Percentiles rank a stretch among this genome's conserved stretches.
These are phyloP conservation scores for Keiferia lycopersicella DNA, from an alignment of 2,888 invertebrate genomes.

Conservation along the genomic window DNA sequence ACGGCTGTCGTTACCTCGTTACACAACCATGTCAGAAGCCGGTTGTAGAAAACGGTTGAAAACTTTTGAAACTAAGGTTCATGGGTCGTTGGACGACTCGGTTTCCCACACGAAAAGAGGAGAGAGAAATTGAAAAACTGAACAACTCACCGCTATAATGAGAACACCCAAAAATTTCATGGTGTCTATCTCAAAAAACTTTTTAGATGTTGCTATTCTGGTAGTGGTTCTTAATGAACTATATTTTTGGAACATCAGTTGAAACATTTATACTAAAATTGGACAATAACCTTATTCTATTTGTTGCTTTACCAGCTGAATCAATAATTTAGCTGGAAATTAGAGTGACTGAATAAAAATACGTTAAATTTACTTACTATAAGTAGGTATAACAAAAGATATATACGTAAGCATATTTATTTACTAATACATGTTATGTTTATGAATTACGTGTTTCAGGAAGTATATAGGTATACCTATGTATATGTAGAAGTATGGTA, in stretches of 20 bases:
- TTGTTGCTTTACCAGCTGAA: not conserved
- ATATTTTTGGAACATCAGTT: not conserved
- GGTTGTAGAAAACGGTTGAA: too few relatives aligned
- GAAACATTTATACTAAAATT: not conserved
- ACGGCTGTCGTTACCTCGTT: too few relatives aligned
- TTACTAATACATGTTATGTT: too few relatives aligned
- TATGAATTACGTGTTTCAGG: too few relatives aligned
- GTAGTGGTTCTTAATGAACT: not conserved
- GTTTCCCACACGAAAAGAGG: too few relatives aligned
- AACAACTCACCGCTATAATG: constrained; percentile 2
- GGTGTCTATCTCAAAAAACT: constrained; percentile 8
- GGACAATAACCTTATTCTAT: not conserved
- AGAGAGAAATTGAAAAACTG: not conserved
- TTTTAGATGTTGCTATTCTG: not conserved
- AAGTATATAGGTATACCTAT: too few relatives aligned
- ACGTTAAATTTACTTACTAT: not conserved
- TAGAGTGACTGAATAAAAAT: not conserved
- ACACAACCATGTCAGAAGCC: too few relatives aligned
- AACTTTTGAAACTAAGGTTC: too few relatives aligned
- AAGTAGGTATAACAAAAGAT: too few relatives aligned
- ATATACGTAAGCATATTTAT: too few relatives aligned
- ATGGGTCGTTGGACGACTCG: too few relatives aligned
- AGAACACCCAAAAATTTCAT: constrained; percentile 3
- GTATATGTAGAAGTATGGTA: too few relatives aligned
- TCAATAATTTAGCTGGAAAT: not conserved